Base-by-base conservation (phyloP, 2,888 invertebrate genomes). In the Hydrotaea diabolus region DNA sequence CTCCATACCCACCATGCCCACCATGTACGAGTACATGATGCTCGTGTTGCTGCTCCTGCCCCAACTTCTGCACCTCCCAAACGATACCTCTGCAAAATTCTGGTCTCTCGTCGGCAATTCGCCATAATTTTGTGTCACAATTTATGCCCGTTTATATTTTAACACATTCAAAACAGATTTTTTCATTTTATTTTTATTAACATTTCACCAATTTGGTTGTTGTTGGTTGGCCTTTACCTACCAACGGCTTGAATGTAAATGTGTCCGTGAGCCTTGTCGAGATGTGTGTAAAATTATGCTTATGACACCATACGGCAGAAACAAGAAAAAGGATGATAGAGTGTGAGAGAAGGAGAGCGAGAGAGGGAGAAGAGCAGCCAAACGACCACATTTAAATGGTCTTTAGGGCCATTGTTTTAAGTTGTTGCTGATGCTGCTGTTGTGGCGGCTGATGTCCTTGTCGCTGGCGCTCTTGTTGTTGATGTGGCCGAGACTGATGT, bases 91-190 rank as follows among this genome's bases (percentile, higher is more conserved):
- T 13, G 23, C 26, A 13, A 59, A 2, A 59, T 15, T 1, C 59
- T 23, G 4, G 11, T 59, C 23, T 26, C 59, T 15, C 59, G 4
- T 11, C 21, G 21, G 1, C 55, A 55, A 26, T 59, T 59, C 23
- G 1, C 23, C 59, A 23, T 26, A 59, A 59, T 59, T 23, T 26
- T 21, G n/a, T 26, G 46, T 15, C 69, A 46, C 69, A 21, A 43
- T 69, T 69, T 46, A 69, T 69, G 46, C 5, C 39, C 69, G 46
- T 69, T 69, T 69, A 46, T 69, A 46, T 69, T 69, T 69, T 15
- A 69, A 69, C 43, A 69, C 46, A 46, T 69, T 69, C 23, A n/a
- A 69, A 69, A 43, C 69, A 69, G 21, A 69, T 69, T 46, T 46
- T 11, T 46, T 31, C 13, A 36, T 17, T 36, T 64, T 64, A 17